phyloP scores from a whole-genome alignment of 2,113 vertebrate species.

The Carassius auratus region DNA sequence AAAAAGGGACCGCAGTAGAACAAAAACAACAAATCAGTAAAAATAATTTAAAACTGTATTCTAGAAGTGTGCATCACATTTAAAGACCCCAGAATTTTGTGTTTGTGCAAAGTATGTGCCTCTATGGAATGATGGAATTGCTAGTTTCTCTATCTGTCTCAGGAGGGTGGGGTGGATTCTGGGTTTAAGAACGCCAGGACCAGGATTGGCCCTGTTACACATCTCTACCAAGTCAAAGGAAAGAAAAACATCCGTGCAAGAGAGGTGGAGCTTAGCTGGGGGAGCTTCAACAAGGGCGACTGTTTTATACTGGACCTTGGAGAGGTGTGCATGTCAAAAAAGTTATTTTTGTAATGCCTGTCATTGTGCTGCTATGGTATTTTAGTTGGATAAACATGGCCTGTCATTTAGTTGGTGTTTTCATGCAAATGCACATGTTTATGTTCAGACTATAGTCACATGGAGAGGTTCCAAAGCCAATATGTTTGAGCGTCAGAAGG shows the following conservation, averaged over 20 bases:
- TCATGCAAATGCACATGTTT: slow-evolving; percentile 8
- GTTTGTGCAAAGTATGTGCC: background rate
- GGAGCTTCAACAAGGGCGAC: slow-evolving; percentile 89
- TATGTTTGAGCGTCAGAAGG: slow-evolving; percentile 86
- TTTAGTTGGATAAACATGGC: background rate
- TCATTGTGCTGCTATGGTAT: background rate
- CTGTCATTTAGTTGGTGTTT: background rate
- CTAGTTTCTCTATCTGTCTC: slow-evolving; percentile 15
- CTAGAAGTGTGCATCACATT: background rate
- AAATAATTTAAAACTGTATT: background rate
- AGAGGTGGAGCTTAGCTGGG: slow-evolving; percentile 85
- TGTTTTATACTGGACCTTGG: slow-evolving; percentile 92
- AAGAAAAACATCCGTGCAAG: slow-evolving; percentile 76
- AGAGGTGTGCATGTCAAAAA: slow-evolving; percentile 71
- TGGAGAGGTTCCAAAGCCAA: slow-evolving; percentile 87
- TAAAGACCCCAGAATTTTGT: background rate
- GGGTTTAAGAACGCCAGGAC: slow-evolving; percentile 85
- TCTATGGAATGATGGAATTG: background rate
- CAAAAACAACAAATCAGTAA: background rate
- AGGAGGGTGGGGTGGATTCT: slow-evolving; percentile 89
- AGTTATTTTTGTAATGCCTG: background rate
- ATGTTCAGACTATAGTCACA: slow-evolving; percentile 77
- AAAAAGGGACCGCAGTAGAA: too few species aligned
- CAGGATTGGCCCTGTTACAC: slow-evolving; percentile 78
- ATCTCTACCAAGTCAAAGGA: slow-evolving; percentile 87